A percentile compares a stretch with the other conserved stretches of the same genome.
Evolutionary conservation across 2,797 vertebrate genomes (phyloP).

Genomic region (Phyllotis vaccarum): DNA sequence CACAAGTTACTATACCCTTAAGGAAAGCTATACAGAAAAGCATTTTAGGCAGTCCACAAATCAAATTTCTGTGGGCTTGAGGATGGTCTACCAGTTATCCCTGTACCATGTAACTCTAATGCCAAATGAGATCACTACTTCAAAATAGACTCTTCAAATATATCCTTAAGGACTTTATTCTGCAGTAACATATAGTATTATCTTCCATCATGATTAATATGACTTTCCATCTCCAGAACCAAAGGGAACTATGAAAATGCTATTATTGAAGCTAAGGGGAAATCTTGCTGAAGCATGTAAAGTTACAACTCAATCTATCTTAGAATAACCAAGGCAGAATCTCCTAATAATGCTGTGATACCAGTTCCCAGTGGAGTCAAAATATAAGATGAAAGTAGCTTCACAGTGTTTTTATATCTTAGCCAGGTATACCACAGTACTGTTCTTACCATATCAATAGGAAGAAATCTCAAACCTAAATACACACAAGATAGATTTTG

Average conservation of each 20-base stretch:
- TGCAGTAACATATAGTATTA: neutral
- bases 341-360: neutral
- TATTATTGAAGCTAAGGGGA: constrained; percentile 37
- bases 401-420: neutral
- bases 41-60: neutral
- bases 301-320: neutral
- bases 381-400: constrained; percentile 43
- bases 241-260: constrained; percentile 39
- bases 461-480: constrained; percentile 24
- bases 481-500: neutral
- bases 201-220: neutral
- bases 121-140: neutral
- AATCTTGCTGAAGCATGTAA: neutral
- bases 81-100: neutral
- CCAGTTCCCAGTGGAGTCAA: constrained; percentile 13
- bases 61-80: neutral
- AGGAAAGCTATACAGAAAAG: neutral
- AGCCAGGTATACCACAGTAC: neutral
- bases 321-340: constrained; percentile 47
- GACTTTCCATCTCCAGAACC: constrained; percentile 43
- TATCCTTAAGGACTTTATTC: neutral
- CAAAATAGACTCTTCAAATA: neutral
- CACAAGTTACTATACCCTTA: neutral
- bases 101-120: neutral
- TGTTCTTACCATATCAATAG: neutral